A percentile compares a stretch with the other conserved stretches of the same genome.
Conservation (phyloP, 2,797 vertebrate genomes). For the Synanceia verrucosa region DNA sequence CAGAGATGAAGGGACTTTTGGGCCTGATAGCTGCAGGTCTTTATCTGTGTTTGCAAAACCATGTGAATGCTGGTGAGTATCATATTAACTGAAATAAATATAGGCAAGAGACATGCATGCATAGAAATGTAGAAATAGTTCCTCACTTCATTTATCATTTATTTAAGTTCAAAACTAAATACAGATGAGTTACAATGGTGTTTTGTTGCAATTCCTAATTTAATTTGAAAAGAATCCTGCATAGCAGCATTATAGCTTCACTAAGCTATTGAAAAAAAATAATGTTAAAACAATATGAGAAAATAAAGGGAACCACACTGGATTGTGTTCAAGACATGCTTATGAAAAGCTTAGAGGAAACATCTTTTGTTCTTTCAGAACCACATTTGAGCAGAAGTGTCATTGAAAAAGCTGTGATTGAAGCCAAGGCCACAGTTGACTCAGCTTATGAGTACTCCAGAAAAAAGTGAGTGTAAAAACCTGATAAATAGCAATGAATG, state of each 20-base stretch:
- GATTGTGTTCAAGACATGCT: not conserved
- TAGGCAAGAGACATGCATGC: not conserved
- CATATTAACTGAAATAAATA: not conserved
- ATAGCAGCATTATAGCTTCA: not conserved
- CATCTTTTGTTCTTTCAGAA: slow-evolving; percentile 28
- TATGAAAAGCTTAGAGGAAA: not conserved
- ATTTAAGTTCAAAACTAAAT: not conserved
- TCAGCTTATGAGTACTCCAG: slow-evolving; percentile 78
- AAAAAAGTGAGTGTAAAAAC: slow-evolving; percentile 68
- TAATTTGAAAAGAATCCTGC: not conserved
- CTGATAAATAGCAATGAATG: too few relatives aligned
- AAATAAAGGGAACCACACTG: not conserved
- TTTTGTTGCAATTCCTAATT: not conserved
- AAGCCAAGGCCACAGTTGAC: slow-evolving; percentile 81
- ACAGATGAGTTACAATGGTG: not conserved
- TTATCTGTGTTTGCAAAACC: slow-evolving; percentile 26
- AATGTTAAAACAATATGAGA: not conserved
- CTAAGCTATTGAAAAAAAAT: not conserved
- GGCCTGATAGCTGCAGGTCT: slow-evolving; percentile 24
- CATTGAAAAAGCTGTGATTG: slow-evolving; percentile 59
- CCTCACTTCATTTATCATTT: not conserved
- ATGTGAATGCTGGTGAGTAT: slow-evolving; percentile 39
- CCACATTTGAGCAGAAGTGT: slow-evolving; percentile 7
- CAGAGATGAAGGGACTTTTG: slow-evolving; percentile 47
- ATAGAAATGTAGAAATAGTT: not conserved